Conservation (phyloP, 2,113 vertebrate species). For the Arenaria interpres region DNA sequence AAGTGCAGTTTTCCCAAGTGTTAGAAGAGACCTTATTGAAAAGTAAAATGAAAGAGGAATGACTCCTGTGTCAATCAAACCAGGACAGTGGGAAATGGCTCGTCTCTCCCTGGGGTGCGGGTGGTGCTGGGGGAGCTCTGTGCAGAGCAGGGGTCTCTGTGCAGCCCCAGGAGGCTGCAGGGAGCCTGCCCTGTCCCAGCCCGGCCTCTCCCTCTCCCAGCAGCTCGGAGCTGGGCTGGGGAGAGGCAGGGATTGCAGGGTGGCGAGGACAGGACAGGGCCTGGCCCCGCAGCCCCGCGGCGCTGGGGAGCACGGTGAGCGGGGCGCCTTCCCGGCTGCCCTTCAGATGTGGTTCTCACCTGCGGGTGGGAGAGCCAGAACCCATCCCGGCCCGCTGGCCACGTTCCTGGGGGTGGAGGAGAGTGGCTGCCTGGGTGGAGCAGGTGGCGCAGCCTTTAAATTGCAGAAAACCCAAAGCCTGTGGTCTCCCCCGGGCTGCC, state of each 20-base stretch:
- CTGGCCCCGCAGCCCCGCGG: neutral
- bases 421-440: neutral
- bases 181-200: neutral
- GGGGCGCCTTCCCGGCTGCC: neutral
- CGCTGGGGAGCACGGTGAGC: neutral
- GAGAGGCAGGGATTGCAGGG: neutral
- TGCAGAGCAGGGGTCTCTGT: neutral
- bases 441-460: neutral
- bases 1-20: neutral
- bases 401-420: neutral
- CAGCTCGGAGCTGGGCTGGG: neutral
- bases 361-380: neutral
- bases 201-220: neutral
- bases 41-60: neutral
- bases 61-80: neutral
- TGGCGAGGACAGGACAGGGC: neutral
- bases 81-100: neutral
- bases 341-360: neutral
- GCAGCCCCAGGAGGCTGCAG: too few relatives aligned
- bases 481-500: neutral
- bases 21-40: neutral
- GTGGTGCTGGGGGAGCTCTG: fast-evolving
- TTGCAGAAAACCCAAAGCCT: neutral
- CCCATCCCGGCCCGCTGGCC: neutral
- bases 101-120: fast-evolving